Evolutionary conservation across 2,113 vertebrate species (phyloP).

Genomic region (Morone saxatilis): DNA sequence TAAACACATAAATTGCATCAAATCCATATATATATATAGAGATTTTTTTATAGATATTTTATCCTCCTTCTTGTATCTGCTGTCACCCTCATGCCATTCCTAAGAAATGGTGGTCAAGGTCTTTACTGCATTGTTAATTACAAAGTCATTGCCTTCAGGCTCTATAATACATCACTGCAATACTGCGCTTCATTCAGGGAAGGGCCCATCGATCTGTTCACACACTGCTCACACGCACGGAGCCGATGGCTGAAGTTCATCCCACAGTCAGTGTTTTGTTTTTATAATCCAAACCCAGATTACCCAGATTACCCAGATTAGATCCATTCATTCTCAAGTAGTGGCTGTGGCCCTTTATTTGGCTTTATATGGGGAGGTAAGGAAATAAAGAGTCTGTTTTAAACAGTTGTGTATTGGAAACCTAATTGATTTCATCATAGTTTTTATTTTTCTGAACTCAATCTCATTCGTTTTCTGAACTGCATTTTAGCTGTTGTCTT

Average conservation of each 20-base stretch:
- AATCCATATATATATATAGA: not conserved
- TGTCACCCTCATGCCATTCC: not conserved
- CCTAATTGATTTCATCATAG: too few relatives aligned
- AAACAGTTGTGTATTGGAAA: too few relatives aligned
- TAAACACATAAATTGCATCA: not conserved
- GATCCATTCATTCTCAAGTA: not conserved
- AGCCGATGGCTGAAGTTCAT: not conserved
- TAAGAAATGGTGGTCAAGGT: not conserved
- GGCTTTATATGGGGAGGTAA: not conserved
- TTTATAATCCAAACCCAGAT: too few relatives aligned
- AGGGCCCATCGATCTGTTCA: not conserved
- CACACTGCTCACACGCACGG: not conserved
- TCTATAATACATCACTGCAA: not conserved
- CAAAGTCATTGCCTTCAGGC: slow-evolving; percentile 5
- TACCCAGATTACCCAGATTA: not conserved
- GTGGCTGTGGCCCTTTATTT: not conserved
- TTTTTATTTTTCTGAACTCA: too few relatives aligned
- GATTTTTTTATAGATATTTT: not conserved
- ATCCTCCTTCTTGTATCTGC: not conserved
- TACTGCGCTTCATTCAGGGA: not conserved
- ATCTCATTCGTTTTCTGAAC: too few relatives aligned
- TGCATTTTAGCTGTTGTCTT: too few relatives aligned
- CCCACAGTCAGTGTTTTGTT: not conserved
- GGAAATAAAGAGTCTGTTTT: not conserved
- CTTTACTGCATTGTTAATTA: slow-evolving; percentile 9